Base-by-base conservation (phyloP, 1,140 invertebrate species). In the Cydia fagiglandana region DNA sequence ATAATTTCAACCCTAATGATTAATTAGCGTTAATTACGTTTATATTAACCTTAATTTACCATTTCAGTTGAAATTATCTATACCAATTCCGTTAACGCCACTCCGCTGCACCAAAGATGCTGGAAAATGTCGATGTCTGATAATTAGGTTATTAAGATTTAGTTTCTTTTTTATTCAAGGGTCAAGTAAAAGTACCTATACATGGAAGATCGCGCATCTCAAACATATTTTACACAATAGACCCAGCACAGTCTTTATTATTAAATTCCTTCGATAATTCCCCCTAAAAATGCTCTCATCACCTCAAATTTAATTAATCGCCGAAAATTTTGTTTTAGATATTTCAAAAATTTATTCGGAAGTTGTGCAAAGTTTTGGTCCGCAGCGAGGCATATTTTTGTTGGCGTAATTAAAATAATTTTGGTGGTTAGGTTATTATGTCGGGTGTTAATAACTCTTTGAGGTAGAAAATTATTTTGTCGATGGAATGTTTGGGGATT, bases 241-340 rank as follows among this genome's bases (percentile, higher is more conserved):
- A 15, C 66, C 66, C 10, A 70, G 34, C 64, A 12, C 13, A 34
- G 34, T n/a, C 66, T n/a, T 12, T 38, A 70, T 41, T 70, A 70
- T 17, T 34, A 70, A 70, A 70, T 70, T 70, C 66, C 66, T 45
- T n/a, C 38, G 24, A 45, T 70, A 41, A 70, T 45, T 41, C 34
- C 66, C 45, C n/a, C 20, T 15, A 70, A 70, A 70, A 70, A 70
- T 45, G 66, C 34, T 70, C 66, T 70, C 38, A 70, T 45, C 66
- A 70, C 66, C 66, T 70, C n/a, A 70, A 70, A 45, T 20, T 70
- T 70, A 70, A 70, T 70, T 70, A 70, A 70, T 70, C 30, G 66
- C 20, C 56, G 30, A 70, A 70, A 41, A 70, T 70, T 38, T 70
- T 15, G n/a, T 70, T 70, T n/a, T 20, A 45, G 66, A 17, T 41